Evolutionary conservation across 2,797 vertebrate species (phyloP).

Genomic region (Crenuchus spilurus): DNA sequence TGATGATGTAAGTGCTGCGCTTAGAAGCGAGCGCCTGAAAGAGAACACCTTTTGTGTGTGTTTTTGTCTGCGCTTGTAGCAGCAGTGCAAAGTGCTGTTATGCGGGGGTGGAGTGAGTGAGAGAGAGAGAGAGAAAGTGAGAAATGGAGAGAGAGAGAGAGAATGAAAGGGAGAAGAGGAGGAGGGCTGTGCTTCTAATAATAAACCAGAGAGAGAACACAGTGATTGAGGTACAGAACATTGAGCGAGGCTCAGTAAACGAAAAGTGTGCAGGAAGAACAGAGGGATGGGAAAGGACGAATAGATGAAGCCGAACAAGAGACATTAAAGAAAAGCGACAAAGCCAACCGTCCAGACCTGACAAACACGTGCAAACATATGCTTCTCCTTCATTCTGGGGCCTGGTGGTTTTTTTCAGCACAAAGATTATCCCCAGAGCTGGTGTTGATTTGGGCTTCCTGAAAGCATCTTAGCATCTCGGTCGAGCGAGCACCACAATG

Average conservation of each 20-base stretch:
- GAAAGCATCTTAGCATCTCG: no score
- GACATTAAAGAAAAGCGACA: background rate
- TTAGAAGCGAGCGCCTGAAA: constrained; percentile 19
- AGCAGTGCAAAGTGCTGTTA: constrained; percentile 38
- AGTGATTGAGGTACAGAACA: constrained; percentile 53
- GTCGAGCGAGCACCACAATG: no score
- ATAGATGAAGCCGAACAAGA: background rate
- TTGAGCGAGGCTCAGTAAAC: constrained; percentile 28
- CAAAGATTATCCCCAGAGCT: no score
- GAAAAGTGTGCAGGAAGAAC: background rate
- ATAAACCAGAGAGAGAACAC: constrained; percentile 51
- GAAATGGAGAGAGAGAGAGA: constrained; percentile 31
- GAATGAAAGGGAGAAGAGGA: constrained; percentile 36
- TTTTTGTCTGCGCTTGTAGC: constrained; percentile 30
- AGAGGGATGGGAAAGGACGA: background rate
- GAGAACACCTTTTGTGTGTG: constrained; percentile 37
- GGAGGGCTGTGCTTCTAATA: constrained; percentile 51
- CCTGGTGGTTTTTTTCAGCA: no score
- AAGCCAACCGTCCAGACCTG: no score
- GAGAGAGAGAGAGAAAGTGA: constrained; percentile 16
- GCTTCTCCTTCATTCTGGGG: no score
- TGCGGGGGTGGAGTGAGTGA: constrained; percentile 36
- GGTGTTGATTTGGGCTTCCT: no score
- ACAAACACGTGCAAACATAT: no score
- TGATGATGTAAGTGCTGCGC: constrained; percentile 35